phyloP scores from a whole-genome alignment of 2,113 vertebrate species.

The Damaliscus lunatus region DNA sequence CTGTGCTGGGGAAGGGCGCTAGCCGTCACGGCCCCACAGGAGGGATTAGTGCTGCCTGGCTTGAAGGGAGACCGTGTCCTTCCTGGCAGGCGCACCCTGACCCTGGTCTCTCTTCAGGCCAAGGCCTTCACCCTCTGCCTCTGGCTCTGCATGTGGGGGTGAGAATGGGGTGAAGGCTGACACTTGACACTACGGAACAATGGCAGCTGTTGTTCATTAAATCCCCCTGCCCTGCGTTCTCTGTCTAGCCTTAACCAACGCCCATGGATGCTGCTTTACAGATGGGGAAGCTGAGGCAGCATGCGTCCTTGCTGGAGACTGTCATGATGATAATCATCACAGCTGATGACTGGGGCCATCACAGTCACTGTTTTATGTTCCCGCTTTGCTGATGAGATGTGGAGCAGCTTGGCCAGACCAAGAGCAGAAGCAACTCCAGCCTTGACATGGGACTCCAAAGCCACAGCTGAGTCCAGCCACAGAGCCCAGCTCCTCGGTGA shows the following conservation, averaged over 20 bases:
- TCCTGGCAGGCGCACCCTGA: not conserved
- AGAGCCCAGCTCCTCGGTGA: not conserved
- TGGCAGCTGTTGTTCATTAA: not conserved
- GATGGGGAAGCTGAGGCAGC: not conserved
- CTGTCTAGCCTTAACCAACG: not conserved
- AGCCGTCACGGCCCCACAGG: not conserved
- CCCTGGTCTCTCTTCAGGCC: not conserved
- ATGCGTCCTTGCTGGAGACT: not conserved
- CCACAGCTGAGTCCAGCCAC: not conserved
- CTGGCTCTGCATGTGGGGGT: not conserved
- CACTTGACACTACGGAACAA: accelerated
- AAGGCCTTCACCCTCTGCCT: not conserved
- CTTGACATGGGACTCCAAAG: not conserved
- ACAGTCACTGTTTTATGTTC: not conserved
- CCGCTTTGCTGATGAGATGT: not conserved
- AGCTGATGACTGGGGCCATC: no score
- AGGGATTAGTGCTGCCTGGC: not conserved
- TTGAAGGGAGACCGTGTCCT: not conserved
- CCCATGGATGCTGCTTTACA: not conserved
- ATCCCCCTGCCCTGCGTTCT: not conserved
- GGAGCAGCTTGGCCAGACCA: not conserved
- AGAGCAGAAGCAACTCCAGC: not conserved
- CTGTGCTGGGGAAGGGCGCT: not conserved
- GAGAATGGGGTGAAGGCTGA: not conserved
- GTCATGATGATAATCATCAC: accelerated